A percentile compares a stretch with the other conserved stretches of the same genome.
phyloP scores from a whole-genome alignment of 2,888 invertebrate species.

The Diarsia dahlii region DNA sequence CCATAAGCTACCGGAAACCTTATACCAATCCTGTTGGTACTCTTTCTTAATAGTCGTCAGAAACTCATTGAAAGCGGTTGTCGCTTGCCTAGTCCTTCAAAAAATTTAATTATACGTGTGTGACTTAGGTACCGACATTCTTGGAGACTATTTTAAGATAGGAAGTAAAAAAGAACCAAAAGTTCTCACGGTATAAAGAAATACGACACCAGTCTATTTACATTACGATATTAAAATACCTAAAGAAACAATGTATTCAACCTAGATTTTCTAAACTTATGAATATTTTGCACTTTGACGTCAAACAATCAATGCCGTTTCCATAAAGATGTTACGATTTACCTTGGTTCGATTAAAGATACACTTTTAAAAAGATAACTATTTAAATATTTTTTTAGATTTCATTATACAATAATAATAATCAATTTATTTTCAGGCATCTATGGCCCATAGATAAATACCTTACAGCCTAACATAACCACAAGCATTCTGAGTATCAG shows the following conservation, averaged over 20 bases:
- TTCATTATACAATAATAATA: too few species aligned
- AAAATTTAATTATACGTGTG: neutral
- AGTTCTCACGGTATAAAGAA: conserved; percentile 7
- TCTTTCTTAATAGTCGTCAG: neutral
- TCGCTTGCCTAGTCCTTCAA: neutral
- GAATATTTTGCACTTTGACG: conserved; percentile 41
- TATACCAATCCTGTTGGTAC: neutral
- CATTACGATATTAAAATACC: conserved; percentile 12
- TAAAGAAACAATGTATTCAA: conserved; percentile 36
- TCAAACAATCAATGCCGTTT: conserved; percentile 48
- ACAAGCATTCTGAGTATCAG: too few species aligned
- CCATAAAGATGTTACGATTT: conserved; percentile 20
- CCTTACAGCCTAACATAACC: too few species aligned
- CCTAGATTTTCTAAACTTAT: conserved; percentile 22
- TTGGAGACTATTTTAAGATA: neutral
- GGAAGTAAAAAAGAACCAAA: neutral
- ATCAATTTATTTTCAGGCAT: too few species aligned
- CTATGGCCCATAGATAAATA: too few species aligned
- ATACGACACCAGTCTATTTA: conserved; percentile 14
- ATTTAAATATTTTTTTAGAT: too few species aligned
- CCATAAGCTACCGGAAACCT: neutral
- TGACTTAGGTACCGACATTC: neutral
- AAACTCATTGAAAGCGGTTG: neutral
- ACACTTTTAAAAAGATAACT: too few species aligned
- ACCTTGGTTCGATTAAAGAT: conserved; percentile 14